phyloP scores from a whole-genome alignment of 2,888 invertebrate species.

The Ochlodes sylvanus region DNA sequence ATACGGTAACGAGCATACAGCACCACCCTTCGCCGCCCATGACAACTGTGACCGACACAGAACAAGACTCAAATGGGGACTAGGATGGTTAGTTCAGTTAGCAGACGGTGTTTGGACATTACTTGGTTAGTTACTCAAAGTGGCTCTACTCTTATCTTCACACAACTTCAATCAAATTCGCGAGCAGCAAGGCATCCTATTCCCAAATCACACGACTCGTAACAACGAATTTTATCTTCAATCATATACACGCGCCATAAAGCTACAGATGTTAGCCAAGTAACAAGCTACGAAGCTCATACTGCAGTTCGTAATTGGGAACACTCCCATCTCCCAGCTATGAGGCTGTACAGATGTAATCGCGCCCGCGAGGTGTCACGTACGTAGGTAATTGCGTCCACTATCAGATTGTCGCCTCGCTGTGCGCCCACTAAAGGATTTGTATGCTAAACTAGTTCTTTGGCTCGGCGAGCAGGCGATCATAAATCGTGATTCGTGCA shows the following conservation, averaged over 20 bases:
- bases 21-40: too few relatives aligned
- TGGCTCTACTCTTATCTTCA: too few relatives aligned
- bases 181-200: background rate
- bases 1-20: too few relatives aligned
- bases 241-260: conserved; percentile 48
- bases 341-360: conserved; percentile 57
- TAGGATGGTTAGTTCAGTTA: too few relatives aligned
- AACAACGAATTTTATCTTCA: conserved; percentile 23
- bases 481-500: conserved; percentile 1
- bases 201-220: conserved; percentile 27
- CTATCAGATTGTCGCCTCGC: conserved; percentile 68
- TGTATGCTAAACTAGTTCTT: conserved; percentile 77
- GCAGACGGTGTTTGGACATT: too few relatives aligned
- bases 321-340: conserved; percentile 60
- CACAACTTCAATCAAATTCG: too few relatives aligned
- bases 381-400: conserved; percentile 77
- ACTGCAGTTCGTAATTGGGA: conserved; percentile 63
- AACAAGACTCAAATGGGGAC: too few relatives aligned
- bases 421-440: conserved; percentile 69
- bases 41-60: too few relatives aligned
- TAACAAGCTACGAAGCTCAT: conserved; percentile 49
- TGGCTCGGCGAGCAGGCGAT: conserved; percentile 42
- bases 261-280: conserved; percentile 40
- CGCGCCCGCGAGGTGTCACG: conserved; percentile 72
- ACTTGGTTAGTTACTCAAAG: too few relatives aligned